Conservation (phyloP, 2,888 invertebrate genomes). For the Pristionchus arcanus region DNA sequence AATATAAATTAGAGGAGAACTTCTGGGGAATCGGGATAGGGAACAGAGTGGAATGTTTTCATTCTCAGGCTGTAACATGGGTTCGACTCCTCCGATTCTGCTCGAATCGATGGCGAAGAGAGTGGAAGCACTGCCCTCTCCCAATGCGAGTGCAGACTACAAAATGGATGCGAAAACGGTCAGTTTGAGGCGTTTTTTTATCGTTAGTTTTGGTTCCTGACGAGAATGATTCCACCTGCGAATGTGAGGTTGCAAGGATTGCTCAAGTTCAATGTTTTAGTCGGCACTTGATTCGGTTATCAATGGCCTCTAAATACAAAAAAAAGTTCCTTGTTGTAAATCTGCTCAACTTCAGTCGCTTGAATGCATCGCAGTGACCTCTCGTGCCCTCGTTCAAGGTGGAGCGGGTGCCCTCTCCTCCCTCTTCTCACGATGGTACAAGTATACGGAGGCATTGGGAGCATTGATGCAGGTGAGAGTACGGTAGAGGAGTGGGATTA, state of each 20-base stretch:
- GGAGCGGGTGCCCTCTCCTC: slow-evolving; percentile 9
- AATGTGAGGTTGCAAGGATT: background rate
- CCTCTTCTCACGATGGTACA: slow-evolving; percentile 49
- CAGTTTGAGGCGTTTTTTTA: background rate
- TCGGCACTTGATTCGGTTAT: no score
- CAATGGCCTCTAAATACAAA: no score
- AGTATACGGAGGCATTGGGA: slow-evolving; percentile 46
- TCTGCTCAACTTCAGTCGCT: slow-evolving; percentile 20
- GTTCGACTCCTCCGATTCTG: slow-evolving; percentile 67
- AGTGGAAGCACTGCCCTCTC: slow-evolving; percentile 60
- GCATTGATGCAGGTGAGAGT: slow-evolving; percentile 49
- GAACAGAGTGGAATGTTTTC: no score
- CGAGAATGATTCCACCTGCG: background rate
- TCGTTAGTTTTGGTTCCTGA: background rate
- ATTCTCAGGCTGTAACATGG: slow-evolving; percentile 68
- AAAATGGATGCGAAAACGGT: slow-evolving; percentile 58
- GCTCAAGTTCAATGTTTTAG: background rate
- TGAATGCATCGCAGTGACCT: slow-evolving; percentile 44
- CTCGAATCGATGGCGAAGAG: slow-evolving; percentile 65
- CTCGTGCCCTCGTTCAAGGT: slow-evolving; percentile 9
- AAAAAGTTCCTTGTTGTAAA: no score
- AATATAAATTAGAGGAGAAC: no score
- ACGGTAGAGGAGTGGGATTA: background rate
- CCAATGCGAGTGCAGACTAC: slow-evolving; percentile 52
- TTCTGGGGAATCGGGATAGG: no score